Evolutionary conservation across 2,113 vertebrate species (phyloP).

Genomic region (Ornithorhynchus anatinus): DNA sequence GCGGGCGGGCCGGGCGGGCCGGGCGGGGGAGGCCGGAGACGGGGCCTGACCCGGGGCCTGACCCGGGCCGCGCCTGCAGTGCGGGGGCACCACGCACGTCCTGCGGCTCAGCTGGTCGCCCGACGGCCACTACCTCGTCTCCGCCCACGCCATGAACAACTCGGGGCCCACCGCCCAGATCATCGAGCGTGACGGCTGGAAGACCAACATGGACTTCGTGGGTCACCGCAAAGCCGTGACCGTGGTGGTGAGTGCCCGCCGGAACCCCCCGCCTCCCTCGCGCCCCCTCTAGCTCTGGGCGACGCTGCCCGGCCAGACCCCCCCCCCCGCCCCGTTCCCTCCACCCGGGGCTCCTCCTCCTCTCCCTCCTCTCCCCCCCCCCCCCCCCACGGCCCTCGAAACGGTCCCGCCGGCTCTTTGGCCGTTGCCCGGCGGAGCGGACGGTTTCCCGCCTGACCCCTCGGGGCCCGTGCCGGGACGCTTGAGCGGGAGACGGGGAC

Average conservation of each 20-base stretch:
- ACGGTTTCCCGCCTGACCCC: too few species aligned
- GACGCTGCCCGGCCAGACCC: too few species aligned
- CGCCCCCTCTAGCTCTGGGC: neutral
- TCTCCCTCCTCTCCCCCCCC: too few species aligned
- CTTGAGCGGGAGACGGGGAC: neutral
- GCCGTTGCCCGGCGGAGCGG: too few species aligned
- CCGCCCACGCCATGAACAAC: conserved; percentile 99
- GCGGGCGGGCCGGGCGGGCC: neutral
- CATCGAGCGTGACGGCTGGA: conserved; percentile 97
- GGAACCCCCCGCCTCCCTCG: neutral
- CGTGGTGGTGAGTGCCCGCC: conserved; percentile 88
- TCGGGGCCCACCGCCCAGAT: conserved; percentile 98
- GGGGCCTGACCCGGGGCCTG: too few species aligned
- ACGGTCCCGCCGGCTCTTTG: too few species aligned
- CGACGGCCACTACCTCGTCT: conserved; percentile 96
- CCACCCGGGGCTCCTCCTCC: neutral
- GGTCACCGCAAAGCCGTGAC: conserved; percentile 97
- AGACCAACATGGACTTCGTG: conserved; percentile 99
- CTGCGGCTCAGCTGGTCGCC: conserved; percentile 97
- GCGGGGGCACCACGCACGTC: conserved; percentile 95
- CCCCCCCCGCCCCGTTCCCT: neutral
- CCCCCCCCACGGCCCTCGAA: too few species aligned
- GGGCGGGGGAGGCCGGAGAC: neutral
- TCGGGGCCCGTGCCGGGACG: too few species aligned
- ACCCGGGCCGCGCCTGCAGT: conserved; percentile 69